Conservation (phyloP, 2,888 invertebrate genomes). For the Tuberolachnus salignus region DNA sequence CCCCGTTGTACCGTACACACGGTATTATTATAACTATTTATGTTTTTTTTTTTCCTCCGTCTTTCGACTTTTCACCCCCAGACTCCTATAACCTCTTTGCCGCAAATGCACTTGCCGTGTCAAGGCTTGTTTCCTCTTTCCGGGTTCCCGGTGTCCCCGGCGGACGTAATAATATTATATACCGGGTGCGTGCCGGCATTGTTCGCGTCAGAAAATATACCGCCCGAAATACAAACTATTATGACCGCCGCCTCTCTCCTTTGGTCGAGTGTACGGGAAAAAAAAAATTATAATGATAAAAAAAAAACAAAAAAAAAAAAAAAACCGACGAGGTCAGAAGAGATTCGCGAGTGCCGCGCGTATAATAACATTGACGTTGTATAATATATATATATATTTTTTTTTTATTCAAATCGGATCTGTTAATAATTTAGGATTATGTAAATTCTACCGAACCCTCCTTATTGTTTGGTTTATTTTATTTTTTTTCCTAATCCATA, state of each 20-base stretch:
- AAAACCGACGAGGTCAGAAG: background rate
- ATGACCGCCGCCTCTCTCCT: background rate
- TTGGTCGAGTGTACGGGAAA: too few species aligned
- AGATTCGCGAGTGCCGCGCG: background rate
- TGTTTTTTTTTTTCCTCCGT: too few species aligned
- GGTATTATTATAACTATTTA: too few species aligned
- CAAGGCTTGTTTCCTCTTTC: background rate
- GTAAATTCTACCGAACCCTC: background rate
- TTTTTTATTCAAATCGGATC: background rate
- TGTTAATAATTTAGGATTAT: background rate
- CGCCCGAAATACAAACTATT: background rate
- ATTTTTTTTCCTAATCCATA: background rate
- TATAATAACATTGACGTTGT: too few species aligned
- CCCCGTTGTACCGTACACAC: too few species aligned
- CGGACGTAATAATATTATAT: background rate
- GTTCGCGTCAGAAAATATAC: background rate
- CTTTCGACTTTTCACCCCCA: too few species aligned
- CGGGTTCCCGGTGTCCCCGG: background rate
- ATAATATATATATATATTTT: too few species aligned
- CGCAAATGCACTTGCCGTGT: constrained; percentile 52
- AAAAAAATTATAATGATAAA: too few species aligned
- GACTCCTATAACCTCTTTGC: background rate
- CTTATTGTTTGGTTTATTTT: background rate
- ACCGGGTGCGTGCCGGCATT: too few species aligned
- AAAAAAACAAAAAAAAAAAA: too few species aligned